Base-by-base conservation (phyloP, 2,797 vertebrate genomes). In the Lagocephalus sceleratus region DNA sequence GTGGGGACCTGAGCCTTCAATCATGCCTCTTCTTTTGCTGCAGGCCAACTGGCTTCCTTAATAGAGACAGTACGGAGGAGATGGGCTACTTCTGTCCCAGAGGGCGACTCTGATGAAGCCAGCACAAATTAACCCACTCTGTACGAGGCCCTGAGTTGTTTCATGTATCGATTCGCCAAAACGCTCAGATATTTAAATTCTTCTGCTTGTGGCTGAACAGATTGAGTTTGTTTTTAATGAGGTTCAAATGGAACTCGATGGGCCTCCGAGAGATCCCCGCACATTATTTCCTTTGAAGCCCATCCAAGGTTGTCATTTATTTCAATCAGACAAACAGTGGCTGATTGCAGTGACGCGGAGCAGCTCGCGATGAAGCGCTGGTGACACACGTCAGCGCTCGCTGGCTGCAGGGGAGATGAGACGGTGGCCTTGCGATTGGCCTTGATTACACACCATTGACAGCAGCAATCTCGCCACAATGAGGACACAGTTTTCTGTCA, bases 201-300 rank as follows among this genome's bases (percentile, higher is more conserved):
- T 11, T 9, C 49, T 23, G 41, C 58, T 60, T 15, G 41, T 66
- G 51, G 55, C 66, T 49, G 53, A 71, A 23, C 48, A 32, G 32
- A 74, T 75, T 68, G 61, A 60, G 67, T 78, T 78, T 76, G 39
- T 17, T 60, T 79, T 54, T 63, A 71, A 70, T 65, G 49, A 56
- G 55, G 47, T 69, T 46, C 57, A 53, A 74, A 71, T 49, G 40
- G 53, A 76, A 58, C 59, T 51, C 57, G 25, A 25, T 5, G 35
- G 26, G 64, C 63, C 54, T 32, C 41, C 20, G 63, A 60, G 73
- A 75, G 63, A 60, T 54, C 47, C 35, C 32, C 47, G 21, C 40
- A 23, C 43, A 50, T 78, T 39, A 35, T 49, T 53, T 66, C 53
- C 57, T 66, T 54, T 56, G 41, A 66, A 53, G 60, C 47, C 40